These are phyloP conservation scores for Manis javanica DNA, from an alignment of 2,797 vertebrate species.

Conservation along the genomic window DNA sequence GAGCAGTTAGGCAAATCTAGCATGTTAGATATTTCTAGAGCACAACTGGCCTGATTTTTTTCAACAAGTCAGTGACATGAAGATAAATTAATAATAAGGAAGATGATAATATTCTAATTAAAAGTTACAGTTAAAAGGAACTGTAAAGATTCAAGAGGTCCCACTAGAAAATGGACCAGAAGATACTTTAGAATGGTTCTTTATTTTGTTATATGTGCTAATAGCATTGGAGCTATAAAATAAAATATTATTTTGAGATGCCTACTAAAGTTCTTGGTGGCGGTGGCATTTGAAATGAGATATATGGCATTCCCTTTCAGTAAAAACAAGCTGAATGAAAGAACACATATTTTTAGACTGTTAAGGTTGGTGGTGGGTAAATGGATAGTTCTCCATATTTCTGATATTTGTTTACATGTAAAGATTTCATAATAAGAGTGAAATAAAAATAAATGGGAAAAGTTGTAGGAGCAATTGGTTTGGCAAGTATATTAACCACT, in stretches of 20 bases:
- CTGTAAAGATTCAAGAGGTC: background rate
- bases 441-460: background rate
- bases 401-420: background rate
- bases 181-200: background rate
- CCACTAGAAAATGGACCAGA: background rate
- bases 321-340: background rate
- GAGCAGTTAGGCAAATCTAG: background rate
- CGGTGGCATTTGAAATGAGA: fast-evolving
- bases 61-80: background rate
- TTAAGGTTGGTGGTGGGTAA: background rate
- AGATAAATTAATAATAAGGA: background rate
- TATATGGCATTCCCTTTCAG: background rate
- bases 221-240: background rate
- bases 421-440: background rate
- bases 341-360: background rate
- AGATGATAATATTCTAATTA: background rate
- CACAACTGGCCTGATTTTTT: background rate
- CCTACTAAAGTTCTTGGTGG: background rate
- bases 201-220: background rate
- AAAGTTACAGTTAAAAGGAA: background rate
- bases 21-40: background rate
- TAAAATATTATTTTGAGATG: background rate
- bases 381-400: background rate
- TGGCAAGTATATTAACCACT: background rate
- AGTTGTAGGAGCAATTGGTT: background rate